These are phyloP conservation scores for Nasonia oneida DNA, from an alignment of 2,888 invertebrate genomes.

Conservation along the genomic window DNA sequence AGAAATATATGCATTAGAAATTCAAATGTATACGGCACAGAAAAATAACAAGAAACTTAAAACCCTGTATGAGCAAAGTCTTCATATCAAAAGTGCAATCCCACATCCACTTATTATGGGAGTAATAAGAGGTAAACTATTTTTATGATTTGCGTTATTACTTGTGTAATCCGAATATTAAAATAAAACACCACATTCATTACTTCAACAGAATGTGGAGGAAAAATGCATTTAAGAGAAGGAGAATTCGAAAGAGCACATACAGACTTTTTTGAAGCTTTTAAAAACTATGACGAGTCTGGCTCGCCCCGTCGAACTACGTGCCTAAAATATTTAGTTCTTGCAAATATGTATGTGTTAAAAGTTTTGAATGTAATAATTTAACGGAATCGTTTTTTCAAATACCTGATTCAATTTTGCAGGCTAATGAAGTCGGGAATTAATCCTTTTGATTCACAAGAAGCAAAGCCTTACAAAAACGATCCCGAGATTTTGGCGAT, in stretches of 20 bases:
- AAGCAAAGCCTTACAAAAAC: conserved; percentile 99
- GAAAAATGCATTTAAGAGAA: conserved; percentile 99
- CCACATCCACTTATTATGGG: conserved; percentile 99
- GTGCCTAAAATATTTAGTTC: conserved; percentile 97
- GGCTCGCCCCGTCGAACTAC: conserved; percentile 98
- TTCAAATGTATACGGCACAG: conserved; percentile 99
- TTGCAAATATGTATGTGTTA: conserved; percentile 95
- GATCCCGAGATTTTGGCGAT: conserved; percentile 99
- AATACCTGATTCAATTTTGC: conserved; percentile 62
- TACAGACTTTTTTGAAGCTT: conserved; percentile 99
- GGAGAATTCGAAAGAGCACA: conserved; percentile 99
- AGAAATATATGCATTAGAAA: conserved; percentile 99
- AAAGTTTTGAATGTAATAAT: conserved; percentile 57
- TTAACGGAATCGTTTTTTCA: not conserved
- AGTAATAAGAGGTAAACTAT: conserved; percentile 91
- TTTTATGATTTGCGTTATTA: not conserved
- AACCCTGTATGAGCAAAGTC: conserved; percentile 97
- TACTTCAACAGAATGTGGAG: conserved; percentile 92
- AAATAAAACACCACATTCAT: conserved; percentile 15
- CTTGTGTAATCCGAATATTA: not conserved
- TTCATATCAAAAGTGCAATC: conserved; percentile 99
- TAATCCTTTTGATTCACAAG: conserved; percentile 99
- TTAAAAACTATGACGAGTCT: conserved; percentile 99
- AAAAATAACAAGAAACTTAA: conserved; percentile 99
- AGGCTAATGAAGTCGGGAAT: conserved; percentile 99